Percentiles rank a stretch among this genome's conserved stretches.
Evolutionary conservation across 53 echinoderm and acorn worm species (phyloP).

Genomic region (Arbacia lixula): DNA sequence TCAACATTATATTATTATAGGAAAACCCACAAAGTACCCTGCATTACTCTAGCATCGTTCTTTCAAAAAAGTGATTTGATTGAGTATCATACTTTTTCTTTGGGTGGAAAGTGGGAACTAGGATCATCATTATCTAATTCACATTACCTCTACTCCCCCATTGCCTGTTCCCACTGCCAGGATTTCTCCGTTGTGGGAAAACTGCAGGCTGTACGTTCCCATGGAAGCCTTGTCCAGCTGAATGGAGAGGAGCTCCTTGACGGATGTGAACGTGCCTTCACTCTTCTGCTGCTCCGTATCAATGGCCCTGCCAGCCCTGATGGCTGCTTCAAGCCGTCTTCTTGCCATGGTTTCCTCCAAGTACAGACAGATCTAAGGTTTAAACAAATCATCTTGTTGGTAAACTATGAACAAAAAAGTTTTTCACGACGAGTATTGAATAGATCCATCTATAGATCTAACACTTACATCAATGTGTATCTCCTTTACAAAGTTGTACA

Average conservation of each 20-base stretch:
- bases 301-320: slow-evolving; percentile 87
- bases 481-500: no score
- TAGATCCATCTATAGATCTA: no score
- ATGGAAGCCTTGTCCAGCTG: slow-evolving; percentile 64
- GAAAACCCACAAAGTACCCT: no score
- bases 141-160: slow-evolving; percentile 78
- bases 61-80: no score
- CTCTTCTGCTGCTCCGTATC: slow-evolving; percentile 69
- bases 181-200: slow-evolving; percentile 78
- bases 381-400: neutral
- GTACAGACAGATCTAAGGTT: no score
- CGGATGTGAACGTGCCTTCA: slow-evolving; percentile 63
- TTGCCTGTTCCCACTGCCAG: slow-evolving; percentile 94
- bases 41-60: no score
- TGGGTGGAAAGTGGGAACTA: no score
- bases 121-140: neutral
- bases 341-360: slow-evolving; percentile 89
- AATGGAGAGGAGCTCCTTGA: slow-evolving; percentile 37
- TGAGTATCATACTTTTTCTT: no score
- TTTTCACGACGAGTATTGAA: no score
- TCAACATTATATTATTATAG: neutral
- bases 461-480: no score
- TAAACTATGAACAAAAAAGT: neutral
- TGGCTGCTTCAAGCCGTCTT: slow-evolving; percentile 91
- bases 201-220: slow-evolving; percentile 96